These are phyloP conservation scores for Actinopyga echinites DNA, from an alignment of 53 echinoderm and acorn worm species.

Conservation along the genomic window DNA sequence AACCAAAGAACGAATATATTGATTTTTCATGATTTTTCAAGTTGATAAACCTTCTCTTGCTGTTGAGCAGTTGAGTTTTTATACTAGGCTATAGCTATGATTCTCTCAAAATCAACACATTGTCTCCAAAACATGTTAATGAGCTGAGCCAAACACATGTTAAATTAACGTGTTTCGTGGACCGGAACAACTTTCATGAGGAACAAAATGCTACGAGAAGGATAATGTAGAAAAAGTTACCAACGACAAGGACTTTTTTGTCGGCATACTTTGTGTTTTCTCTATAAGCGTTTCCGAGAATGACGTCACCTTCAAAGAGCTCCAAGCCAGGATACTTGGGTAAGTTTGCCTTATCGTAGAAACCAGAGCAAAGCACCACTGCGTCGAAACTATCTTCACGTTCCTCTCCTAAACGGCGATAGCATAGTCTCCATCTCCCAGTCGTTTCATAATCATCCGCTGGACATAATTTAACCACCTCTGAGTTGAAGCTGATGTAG, in stretches of 20 bases:
- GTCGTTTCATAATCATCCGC: slow-evolving; percentile 32
- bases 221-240: background rate
- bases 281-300: slow-evolving; percentile 24
- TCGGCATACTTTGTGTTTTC: slow-evolving; percentile 21
- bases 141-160: too few species aligned
- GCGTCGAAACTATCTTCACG: slow-evolving; percentile 28
- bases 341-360: slow-evolving; percentile 10
- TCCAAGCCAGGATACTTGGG: slow-evolving; percentile 40
- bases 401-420: background rate
- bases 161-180: too few species aligned
- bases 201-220: background rate
- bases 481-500: slow-evolving; percentile 38
- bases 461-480: background rate
- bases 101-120: too few species aligned
- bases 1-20: too few species aligned
- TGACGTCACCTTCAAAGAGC: slow-evolving; percentile 33
- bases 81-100: too few species aligned
- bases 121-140: too few species aligned
- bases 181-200: too few species aligned
- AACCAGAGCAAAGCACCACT: slow-evolving; percentile 46
- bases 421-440: slow-evolving; percentile 16
- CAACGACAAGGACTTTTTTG: slow-evolving; percentile 50
- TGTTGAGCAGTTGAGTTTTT: too few species aligned
- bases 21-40: too few species aligned
- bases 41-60: too few species aligned